These are phyloP conservation scores for Tyrannus savana DNA, from an alignment of 2,113 vertebrate genomes.

Conservation along the genomic window DNA sequence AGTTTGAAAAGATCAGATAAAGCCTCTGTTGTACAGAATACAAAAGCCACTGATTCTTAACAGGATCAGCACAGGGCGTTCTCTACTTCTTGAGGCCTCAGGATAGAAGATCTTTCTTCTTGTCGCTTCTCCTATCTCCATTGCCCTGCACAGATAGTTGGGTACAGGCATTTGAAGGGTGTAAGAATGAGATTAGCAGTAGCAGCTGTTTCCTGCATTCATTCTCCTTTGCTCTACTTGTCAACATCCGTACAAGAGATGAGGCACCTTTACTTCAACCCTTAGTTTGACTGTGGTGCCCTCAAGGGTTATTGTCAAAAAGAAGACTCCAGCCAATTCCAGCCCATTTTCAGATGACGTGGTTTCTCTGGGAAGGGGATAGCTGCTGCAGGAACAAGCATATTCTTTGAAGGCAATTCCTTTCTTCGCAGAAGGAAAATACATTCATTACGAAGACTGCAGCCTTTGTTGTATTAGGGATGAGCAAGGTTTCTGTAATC, in stretches of 20 bases:
- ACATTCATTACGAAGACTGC: neutral
- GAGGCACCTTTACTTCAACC: neutral
- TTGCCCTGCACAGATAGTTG: neutral
- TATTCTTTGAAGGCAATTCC: neutral
- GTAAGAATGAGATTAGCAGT: neutral
- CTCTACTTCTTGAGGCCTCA: neutral
- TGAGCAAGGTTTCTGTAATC: neutral
- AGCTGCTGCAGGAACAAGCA: neutral
- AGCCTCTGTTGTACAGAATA: neutral
- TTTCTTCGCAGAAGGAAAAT: neutral
- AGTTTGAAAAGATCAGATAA: neutral
- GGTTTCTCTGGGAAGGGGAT: neutral
- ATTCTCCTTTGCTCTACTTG: constrained; percentile 18
- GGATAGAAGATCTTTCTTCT: neutral
- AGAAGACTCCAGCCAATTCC: neutral
- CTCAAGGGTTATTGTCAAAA: neutral
- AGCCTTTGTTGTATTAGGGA: neutral
- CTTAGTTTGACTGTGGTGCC: neutral
- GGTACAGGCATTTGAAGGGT: neutral
- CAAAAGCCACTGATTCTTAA: neutral
- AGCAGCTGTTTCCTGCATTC: neutral
- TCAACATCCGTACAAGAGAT: neutral
- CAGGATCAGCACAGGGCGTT: neutral
- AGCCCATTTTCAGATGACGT: neutral
- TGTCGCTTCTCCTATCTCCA: neutral